Base-by-base conservation (phyloP, 2,888 invertebrate genomes). In the Octonoba sinensis region DNA sequence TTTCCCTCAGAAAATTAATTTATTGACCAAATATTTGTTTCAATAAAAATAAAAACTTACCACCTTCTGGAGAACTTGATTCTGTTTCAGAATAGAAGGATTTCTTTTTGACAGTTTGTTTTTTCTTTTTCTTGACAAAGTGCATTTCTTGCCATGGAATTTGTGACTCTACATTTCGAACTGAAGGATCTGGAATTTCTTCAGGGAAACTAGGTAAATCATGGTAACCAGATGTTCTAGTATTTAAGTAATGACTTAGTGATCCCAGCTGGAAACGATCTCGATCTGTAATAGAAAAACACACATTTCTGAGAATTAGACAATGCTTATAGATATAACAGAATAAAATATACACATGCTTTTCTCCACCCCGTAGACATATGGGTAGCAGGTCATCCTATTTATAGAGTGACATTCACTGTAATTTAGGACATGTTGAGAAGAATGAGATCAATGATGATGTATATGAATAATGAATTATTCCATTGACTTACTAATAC, bases 211-310 rank as follows among this genome's bases (percentile, higher is more conserved):
- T 88, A 0, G 98, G 97, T 85, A 99, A 90, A 79, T 96, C 92
- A 84, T 95, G 93, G 90, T 99, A 99, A 4, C 96, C 97, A 51
- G 90, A 91, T 0, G 97, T 95, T 78, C 93, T 91, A 86, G 92
- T 90, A 86, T 97, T 97, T 82, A 99, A 91, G 88, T 96, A 96
- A 90, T 98, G 98, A 0, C 99, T 98, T 73, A 99, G 90, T 0
- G 97, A 96, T 1, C 99, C 98, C 87, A 99, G 90, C 86, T 98
- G 97, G 89, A 93, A 96, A 86, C 94, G 93, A 88, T 95, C 94
- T 54, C 94, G 92, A 86, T 94, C 95, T 93, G 88, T 16, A 85
- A 86, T 85, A 75, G 66, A 47, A 51, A 64, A 64, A 36, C 62
- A 71, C 15, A 24, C 1, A 47, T 22, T 46, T 69, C 49, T 15